Conservation (phyloP, 2,797 vertebrate genomes). For the Sternarchorhynchus goeldii region DNA sequence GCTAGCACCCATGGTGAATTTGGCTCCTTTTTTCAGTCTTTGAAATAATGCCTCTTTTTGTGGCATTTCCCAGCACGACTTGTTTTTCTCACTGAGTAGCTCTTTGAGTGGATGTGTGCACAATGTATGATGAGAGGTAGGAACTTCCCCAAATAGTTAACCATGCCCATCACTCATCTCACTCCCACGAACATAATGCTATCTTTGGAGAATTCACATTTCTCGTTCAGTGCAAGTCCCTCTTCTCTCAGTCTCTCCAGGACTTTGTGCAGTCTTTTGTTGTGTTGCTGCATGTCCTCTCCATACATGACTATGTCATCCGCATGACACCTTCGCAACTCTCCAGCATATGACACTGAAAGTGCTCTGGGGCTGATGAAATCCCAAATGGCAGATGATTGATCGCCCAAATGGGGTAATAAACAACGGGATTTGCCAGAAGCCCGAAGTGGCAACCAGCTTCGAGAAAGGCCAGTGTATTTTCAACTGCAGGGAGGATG, state of each 20-base stretch:
- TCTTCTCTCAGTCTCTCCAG: constrained; percentile 6
- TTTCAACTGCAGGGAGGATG: constrained; percentile 45
- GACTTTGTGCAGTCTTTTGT: constrained; percentile 18
- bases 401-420: constrained; percentile 24
- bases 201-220: constrained; percentile 39
- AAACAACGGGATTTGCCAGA: constrained; percentile 40
- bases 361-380: constrained; percentile 36
- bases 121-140: constrained; percentile 3
- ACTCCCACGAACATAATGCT: constrained; percentile 35
- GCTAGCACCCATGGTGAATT: constrained; percentile 41
- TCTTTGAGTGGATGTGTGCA: constrained; percentile 15
- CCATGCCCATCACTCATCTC: constrained; percentile 43
- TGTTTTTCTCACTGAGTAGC: constrained; percentile 12
- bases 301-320: constrained; percentile 32
- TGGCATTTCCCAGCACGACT: constrained; percentile 27
- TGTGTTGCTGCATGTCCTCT: constrained; percentile 1
- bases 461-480: constrained; percentile 36
- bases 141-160: constrained; percentile 4
- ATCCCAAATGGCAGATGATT: constrained; percentile 46
- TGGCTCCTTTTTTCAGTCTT: constrained; percentile 32
- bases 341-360: constrained; percentile 43
- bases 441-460: constrained; percentile 27
- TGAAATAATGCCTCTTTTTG: constrained; percentile 22
- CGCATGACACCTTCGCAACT: constrained; percentile 1
- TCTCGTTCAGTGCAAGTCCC: constrained; percentile 17